Evolutionary conservation across 2,888 invertebrate genomes (phyloP).

Genomic region (Cryptus armator): DNA sequence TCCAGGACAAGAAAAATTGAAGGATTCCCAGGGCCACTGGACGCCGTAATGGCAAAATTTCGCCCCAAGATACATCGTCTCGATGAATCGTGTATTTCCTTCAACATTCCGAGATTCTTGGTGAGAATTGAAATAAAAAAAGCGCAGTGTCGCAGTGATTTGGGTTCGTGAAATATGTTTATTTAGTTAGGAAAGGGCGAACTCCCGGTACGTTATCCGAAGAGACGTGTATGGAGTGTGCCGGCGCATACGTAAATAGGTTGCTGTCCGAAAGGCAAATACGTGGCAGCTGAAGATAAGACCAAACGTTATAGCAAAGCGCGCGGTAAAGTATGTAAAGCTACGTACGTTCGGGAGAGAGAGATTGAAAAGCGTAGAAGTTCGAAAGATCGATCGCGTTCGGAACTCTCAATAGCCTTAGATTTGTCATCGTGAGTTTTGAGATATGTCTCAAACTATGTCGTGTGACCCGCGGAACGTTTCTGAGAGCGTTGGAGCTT

Average conservation of each 20-base stretch:
- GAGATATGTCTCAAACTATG: conserved; percentile 1
- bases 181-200: conserved; percentile 76
- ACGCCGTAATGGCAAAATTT: too few relatives aligned
- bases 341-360: conserved; percentile 33
- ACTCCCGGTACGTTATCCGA: conserved; percentile 63
- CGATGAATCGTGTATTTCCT: too few relatives aligned
- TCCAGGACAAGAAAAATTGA: too few relatives aligned
- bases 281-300: conserved; percentile 81
- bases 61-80: too few relatives aligned
- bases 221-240: conserved; percentile 79
- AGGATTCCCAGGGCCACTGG: too few relatives aligned
- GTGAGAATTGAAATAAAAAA: conserved; percentile 14
- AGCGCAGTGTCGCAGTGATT: conserved; percentile 34
- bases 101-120: too few relatives aligned
- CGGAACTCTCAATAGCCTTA: neutral
- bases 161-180: conserved; percentile 70
- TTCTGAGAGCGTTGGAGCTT: conserved; percentile 16
- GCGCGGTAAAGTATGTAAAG: conserved; percentile 23
- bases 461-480: neutral
- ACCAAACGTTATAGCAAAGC: conserved; percentile 53
- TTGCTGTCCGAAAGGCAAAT: conserved; percentile 80
- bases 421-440: conserved; percentile 22
- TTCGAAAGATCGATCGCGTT: conserved; percentile 31
- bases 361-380: conserved; percentile 49
- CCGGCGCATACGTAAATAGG: conserved; percentile 82